A percentile compares a stretch with the other conserved stretches of the same genome.
phyloP scores from a whole-genome alignment of 2,888 invertebrate species.

The Lasioglossum oenotherae region DNA sequence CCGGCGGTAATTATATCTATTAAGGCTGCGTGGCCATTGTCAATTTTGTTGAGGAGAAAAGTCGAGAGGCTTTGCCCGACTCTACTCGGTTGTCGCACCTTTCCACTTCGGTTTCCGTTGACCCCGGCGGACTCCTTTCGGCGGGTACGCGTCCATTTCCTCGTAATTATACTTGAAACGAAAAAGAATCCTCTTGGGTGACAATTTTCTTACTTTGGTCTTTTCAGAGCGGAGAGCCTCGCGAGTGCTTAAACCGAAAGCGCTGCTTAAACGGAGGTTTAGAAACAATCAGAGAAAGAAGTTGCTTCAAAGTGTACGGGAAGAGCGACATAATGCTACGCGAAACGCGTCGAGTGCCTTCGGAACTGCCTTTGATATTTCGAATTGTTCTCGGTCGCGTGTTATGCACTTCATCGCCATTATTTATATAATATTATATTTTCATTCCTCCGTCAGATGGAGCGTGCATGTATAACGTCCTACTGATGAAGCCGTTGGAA shows the following conservation, averaged over 20 bases:
- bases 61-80: neutral
- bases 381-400: neutral
- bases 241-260: neutral
- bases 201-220: conserved; percentile 24
- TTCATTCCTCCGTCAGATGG: no score
- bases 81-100: neutral
- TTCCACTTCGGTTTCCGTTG: neutral
- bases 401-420: neutral
- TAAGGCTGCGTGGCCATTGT: neutral
- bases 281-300: neutral
- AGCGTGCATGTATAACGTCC: no score
- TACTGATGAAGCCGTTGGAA: no score
- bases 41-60: neutral
- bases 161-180: conserved; percentile 19
- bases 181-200: conserved; percentile 3
- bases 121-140: neutral
- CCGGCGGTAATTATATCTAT: conserved; percentile 24
- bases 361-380: neutral
- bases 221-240: neutral
- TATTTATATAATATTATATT: no score
- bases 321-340: neutral
- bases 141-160: conserved; percentile 3
- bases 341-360: neutral
- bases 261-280: neutral
- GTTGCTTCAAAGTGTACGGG: neutral